These are phyloP conservation scores for Xenentodon cancila DNA, from an alignment of 2,797 vertebrate species.

Conservation along the genomic window DNA sequence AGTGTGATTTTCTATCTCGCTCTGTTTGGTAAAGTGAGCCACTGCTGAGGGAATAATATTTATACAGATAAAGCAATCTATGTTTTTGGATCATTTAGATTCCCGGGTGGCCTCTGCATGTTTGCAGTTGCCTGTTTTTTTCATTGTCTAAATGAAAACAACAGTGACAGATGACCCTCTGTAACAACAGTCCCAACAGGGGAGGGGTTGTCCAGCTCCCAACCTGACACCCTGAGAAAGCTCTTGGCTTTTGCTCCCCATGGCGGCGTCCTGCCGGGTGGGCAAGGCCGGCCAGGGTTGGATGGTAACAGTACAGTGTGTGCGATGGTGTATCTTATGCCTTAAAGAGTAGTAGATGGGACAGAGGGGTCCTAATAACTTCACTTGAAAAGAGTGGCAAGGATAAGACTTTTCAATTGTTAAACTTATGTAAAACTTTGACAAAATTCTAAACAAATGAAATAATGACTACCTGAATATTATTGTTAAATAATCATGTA, in stretches of 20 bases:
- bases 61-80: constrained; percentile 68
- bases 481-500: too few relatives aligned
- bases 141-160: constrained; percentile 66
- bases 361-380: background rate
- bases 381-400: background rate
- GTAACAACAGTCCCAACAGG: constrained; percentile 62
- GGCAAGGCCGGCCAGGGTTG: constrained; percentile 14
- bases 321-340: constrained; percentile 15
- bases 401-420: background rate
- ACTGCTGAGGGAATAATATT: constrained; percentile 71
- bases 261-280: constrained; percentile 60
- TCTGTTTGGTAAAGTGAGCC: constrained; percentile 34
- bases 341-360: background rate
- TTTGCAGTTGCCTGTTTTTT: constrained; percentile 61
- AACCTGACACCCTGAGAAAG: constrained; percentile 80
- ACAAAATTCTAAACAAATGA: too few relatives aligned
- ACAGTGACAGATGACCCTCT: constrained; percentile 67
- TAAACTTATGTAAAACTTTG: background rate
- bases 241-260: constrained; percentile 46
- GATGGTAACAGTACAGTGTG: constrained; percentile 13
- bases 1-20: constrained; percentile 22
- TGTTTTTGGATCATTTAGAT: constrained; percentile 41
- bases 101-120: constrained; percentile 44
- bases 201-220: constrained; percentile 48
- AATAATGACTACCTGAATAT: too few relatives aligned